phyloP scores from a whole-genome alignment of 2,113 vertebrate species.

The Cebidichthys violaceus region DNA sequence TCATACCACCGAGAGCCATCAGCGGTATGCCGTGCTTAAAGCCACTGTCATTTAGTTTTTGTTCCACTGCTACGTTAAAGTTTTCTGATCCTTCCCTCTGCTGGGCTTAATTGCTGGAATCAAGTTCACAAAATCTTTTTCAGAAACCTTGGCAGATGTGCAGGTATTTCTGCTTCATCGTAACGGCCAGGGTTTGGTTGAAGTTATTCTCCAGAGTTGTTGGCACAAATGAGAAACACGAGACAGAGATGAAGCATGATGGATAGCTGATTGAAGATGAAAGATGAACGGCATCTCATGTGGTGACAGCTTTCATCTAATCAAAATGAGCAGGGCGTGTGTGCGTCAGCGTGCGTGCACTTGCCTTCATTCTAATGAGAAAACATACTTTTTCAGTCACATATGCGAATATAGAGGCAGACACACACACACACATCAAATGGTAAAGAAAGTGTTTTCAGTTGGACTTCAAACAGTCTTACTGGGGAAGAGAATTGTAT shows the following conservation, averaged over 20 bases:
- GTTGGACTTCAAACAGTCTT: neutral
- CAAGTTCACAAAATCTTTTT: slow-evolving; percentile 12
- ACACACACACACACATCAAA: neutral
- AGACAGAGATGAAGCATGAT: slow-evolving; percentile 59
- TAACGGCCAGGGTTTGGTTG: neutral
- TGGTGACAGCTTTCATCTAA: slow-evolving; percentile 50
- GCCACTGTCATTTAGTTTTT: slow-evolving; percentile 4
- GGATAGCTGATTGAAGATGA: slow-evolving; percentile 73
- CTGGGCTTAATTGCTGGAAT: neutral
- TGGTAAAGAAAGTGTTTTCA: neutral
- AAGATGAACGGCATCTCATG: slow-evolving; percentile 60
- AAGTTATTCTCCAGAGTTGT: slow-evolving; percentile 36
- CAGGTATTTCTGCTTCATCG: slow-evolving; percentile 22
- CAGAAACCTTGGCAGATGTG: slow-evolving; percentile 1
- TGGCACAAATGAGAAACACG: slow-evolving; percentile 33
- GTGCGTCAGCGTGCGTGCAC: slow-evolving; percentile 27
- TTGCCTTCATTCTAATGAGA: slow-evolving; percentile 5
- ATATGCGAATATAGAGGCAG: neutral
- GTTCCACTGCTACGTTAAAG: neutral
- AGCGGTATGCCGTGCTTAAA: neutral
- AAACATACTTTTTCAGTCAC: slow-evolving; percentile 3
- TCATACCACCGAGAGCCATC: neutral
- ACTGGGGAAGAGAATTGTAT: neutral
- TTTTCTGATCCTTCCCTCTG: slow-evolving; percentile 24
- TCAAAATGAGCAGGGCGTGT: slow-evolving; percentile 27